Conservation (phyloP, 2,113 vertebrate genomes). For the Ptilonorhynchus violaceus region DNA sequence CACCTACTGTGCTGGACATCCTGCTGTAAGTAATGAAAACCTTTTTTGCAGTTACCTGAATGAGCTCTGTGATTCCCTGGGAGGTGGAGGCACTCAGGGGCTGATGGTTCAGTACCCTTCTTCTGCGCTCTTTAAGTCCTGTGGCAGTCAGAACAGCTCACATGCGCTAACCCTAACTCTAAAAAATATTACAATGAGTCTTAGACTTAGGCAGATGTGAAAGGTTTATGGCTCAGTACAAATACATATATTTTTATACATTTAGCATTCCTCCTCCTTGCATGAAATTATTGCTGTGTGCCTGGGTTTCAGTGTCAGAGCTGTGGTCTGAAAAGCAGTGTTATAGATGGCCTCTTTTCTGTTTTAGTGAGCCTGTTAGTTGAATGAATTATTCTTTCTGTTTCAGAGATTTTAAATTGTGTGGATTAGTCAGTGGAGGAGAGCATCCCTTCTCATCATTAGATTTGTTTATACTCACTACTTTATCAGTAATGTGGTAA, state of each 20-base stretch:
- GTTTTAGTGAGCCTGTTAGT: background rate
- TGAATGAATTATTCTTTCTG: background rate
- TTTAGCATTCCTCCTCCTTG: background rate
- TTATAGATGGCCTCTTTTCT: background rate
- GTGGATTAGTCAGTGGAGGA: background rate
- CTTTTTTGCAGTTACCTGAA: background rate
- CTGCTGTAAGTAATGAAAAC: slow-evolving; percentile 78
- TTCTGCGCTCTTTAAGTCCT: background rate
- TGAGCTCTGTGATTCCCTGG: background rate
- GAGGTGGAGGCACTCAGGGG: background rate
- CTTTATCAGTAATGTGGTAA: background rate
- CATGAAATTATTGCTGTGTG: background rate
- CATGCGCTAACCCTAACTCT: background rate
- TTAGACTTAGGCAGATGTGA: background rate
- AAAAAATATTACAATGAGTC: background rate
- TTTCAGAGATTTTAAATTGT: background rate
- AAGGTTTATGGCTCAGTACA: background rate
- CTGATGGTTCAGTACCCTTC: background rate
- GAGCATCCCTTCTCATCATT: background rate
- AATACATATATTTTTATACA: background rate
- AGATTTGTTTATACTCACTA: background rate
- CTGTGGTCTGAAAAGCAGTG: background rate
- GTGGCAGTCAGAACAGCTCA: background rate
- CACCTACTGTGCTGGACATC: slow-evolving; percentile 80
- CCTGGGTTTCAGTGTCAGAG: background rate